Conservation (phyloP, 2,113 vertebrate species). For the Shinisaurus crocodilurus region DNA sequence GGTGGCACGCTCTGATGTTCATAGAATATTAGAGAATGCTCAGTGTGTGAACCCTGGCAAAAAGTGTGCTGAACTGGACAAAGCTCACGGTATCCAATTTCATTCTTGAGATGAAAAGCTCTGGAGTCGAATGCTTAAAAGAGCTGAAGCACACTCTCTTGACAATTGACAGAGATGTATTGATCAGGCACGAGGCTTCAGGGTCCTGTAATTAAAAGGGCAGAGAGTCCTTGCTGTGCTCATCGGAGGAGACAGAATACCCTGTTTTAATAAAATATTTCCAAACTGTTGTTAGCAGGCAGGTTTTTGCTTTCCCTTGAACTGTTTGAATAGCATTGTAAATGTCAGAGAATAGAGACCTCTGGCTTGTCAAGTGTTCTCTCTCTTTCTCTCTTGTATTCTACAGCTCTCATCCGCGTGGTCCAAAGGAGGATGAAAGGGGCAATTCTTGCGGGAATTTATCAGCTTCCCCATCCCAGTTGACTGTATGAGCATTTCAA, state of each 20-base stretch:
- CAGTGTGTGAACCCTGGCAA: background rate
- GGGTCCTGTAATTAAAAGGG: slow-evolving; percentile 6
- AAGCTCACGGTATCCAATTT: slow-evolving; percentile 14
- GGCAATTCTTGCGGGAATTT: background rate
- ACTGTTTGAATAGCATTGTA: background rate
- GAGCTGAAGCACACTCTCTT: fast-evolving
- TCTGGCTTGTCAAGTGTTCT: slow-evolving; percentile 17
- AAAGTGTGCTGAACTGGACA: background rate
- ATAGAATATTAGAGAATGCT: background rate
- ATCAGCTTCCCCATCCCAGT: background rate
- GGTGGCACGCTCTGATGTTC: fast-evolving
- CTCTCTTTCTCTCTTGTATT: too few species aligned
- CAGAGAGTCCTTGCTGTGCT: background rate
- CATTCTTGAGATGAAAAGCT: slow-evolving; percentile 1
- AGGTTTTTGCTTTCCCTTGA: slow-evolving; percentile 18
- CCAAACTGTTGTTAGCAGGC: background rate
- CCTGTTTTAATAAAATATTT: slow-evolving; percentile 23
- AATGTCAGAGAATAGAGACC: background rate
- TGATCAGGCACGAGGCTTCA: fast-evolving
- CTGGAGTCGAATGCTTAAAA: slow-evolving; percentile 11
- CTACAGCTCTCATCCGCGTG: background rate
- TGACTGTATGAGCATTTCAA: background rate
- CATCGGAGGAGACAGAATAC: background rate
- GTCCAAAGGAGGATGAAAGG: background rate
- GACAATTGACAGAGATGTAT: slow-evolving; percentile 1